phyloP scores from a whole-genome alignment of 2,113 vertebrate species.

The Gymnocephalus cernua region DNA sequence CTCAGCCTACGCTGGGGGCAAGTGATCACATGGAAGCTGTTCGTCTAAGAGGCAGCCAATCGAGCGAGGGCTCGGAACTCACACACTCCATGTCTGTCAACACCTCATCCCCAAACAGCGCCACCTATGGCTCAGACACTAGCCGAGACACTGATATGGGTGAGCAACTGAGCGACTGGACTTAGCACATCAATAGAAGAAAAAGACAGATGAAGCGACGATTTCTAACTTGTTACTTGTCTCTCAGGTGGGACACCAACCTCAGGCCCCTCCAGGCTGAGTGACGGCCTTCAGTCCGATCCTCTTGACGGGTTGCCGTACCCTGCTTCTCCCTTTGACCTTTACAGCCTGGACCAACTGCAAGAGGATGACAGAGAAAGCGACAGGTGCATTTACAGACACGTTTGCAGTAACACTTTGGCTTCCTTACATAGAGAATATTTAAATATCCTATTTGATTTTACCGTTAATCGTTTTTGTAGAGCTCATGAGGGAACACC shows the following conservation, averaged over 20 bases:
- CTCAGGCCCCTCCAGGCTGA: conserved; percentile 81
- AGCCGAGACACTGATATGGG: conserved; percentile 81
- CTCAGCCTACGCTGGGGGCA: conserved; percentile 85
- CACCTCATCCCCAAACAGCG: conserved; percentile 78
- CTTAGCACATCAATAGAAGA: not conserved
- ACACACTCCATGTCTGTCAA: conserved; percentile 79
- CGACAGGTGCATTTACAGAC: conserved; percentile 86
- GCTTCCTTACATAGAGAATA: not conserved
- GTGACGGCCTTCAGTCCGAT: conserved; percentile 84
- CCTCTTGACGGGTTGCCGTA: conserved; percentile 87
- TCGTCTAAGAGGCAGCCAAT: conserved; percentile 86
- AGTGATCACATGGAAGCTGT: conserved; percentile 86
- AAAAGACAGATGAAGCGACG: not conserved
- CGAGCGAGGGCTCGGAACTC: conserved; percentile 87
- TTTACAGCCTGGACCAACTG: conserved; percentile 89
- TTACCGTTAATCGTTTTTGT: not conserved
- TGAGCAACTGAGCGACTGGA: conserved; percentile 42
- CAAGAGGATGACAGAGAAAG: conserved; percentile 93
- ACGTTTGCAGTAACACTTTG: not conserved
- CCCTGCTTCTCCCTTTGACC: conserved; percentile 86
- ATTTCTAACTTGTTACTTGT: conserved; percentile 1
- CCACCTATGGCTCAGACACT: conserved; percentile 82
- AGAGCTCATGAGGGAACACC: conserved; percentile 80
- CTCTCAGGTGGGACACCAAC: conserved; percentile 46
- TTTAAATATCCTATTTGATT: too few species aligned